These are phyloP conservation scores for Brenthis hecate DNA, from an alignment of 2,888 invertebrate species.

Conservation along the genomic window DNA sequence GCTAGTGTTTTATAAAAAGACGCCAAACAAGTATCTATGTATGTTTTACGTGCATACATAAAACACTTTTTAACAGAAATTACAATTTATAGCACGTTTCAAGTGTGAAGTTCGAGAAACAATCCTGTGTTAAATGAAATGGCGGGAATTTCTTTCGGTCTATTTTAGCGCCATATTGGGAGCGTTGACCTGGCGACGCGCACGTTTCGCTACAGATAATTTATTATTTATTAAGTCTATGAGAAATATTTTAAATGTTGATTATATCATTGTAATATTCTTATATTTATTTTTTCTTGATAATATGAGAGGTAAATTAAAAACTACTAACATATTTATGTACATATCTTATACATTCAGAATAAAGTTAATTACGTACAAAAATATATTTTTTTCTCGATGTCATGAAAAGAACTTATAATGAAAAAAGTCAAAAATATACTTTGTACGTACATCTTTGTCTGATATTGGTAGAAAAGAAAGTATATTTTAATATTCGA, in stretches of 20 bases:
- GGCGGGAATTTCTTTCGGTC: slow-evolving; percentile 77
- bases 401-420: too few relatives aligned
- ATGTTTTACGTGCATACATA: neutral
- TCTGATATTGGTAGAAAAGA: too few relatives aligned
- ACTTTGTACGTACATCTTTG: too few relatives aligned
- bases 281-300: neutral
- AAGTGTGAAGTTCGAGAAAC: slow-evolving; percentile 57
- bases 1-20: neutral
- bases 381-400: too few relatives aligned
- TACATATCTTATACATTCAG: too few relatives aligned
- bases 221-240: slow-evolving; percentile 25
- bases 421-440: too few relatives aligned
- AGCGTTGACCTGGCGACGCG: slow-evolving; percentile 60
- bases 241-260: slow-evolving; percentile 5
- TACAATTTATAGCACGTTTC: slow-evolving; percentile 30
- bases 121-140: slow-evolving; percentile 75
- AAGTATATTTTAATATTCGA: too few relatives aligned
- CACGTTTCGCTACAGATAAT: slow-evolving; percentile 33
- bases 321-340: too few relatives aligned
- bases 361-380: too few relatives aligned
- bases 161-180: slow-evolving; percentile 79
- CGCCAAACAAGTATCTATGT: neutral
- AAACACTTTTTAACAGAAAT: slow-evolving; percentile 23
- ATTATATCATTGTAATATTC: neutral
- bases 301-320: neutral